phyloP scores from a whole-genome alignment of 2,888 invertebrate species.

The Heliconius cydno region DNA sequence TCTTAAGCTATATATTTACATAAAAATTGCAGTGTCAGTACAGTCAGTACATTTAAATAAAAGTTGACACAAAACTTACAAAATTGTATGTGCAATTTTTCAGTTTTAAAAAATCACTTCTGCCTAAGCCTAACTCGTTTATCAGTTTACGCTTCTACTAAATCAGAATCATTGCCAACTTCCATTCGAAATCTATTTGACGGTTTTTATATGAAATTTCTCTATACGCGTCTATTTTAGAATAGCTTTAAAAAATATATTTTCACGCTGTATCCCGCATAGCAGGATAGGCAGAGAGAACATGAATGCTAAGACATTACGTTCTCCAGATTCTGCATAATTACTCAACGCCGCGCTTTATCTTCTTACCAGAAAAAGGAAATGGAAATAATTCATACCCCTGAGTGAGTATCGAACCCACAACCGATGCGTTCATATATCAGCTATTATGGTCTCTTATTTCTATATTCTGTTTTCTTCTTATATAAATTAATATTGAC shows the following conservation, averaged over 20 bases:
- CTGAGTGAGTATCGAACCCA: neutral
- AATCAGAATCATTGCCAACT: constrained; percentile 25
- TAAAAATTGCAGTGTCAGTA: no score
- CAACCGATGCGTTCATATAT: neutral
- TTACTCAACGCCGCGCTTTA: neutral
- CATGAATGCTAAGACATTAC: neutral
- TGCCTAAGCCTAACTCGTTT: constrained; percentile 5
- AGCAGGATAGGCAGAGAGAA: neutral
- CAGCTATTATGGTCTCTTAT: neutral
- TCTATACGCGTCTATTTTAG: no score
- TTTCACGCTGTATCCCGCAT: neutral
- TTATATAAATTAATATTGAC: no score
- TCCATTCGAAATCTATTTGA: constrained; percentile 11
- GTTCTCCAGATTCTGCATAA: neutral
- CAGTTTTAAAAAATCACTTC: neutral
- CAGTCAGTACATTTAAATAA: no score
- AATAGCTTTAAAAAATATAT: no score
- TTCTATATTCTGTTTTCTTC: no score
- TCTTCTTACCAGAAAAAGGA: neutral
- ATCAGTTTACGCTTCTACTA: constrained; percentile 15
- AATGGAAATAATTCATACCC: neutral
- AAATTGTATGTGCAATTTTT: neutral
- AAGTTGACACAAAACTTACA: neutral
- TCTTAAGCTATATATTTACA: neutral
- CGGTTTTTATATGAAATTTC: neutral